These are phyloP conservation scores for Poecile montanus DNA, from an alignment of 2,797 vertebrate species.

Conservation along the genomic window DNA sequence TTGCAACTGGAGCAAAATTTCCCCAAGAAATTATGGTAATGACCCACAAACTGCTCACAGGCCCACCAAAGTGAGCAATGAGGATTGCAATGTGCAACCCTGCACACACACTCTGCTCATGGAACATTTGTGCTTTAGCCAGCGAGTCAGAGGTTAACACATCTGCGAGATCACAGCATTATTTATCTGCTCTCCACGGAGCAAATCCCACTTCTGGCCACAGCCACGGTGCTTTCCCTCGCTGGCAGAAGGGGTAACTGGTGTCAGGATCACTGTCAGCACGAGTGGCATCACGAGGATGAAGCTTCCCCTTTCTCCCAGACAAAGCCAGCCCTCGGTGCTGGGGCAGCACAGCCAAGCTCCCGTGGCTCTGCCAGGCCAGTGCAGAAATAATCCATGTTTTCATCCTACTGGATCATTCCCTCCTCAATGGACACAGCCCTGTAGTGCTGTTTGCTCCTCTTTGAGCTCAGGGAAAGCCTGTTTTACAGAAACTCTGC, in stretches of 20 bases:
- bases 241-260: background rate
- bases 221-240: background rate
- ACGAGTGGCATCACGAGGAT: accelerated
- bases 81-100: background rate
- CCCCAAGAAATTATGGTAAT: background rate
- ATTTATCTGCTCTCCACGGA: background rate
- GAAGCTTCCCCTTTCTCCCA: background rate
- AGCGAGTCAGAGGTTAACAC: background rate
- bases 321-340: background rate
- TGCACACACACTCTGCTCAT: background rate
- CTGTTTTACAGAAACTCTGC: background rate
- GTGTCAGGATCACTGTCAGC: background rate
- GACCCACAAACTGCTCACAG: background rate
- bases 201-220: background rate
- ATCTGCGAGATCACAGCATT: background rate
- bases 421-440: background rate
- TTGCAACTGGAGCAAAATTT: slow-evolving; percentile 18
- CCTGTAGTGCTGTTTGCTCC: background rate
- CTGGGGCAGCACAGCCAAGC: background rate
- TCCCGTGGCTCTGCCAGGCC: accelerated
- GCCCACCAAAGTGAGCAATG: background rate
- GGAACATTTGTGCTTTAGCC: background rate
- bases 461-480: background rate
- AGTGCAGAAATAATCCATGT: background rate
- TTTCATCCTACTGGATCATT: background rate